These are phyloP conservation scores for Nothobranchius kuhntae DNA, from an alignment of 2,113 vertebrate genomes.

Conservation along the genomic window DNA sequence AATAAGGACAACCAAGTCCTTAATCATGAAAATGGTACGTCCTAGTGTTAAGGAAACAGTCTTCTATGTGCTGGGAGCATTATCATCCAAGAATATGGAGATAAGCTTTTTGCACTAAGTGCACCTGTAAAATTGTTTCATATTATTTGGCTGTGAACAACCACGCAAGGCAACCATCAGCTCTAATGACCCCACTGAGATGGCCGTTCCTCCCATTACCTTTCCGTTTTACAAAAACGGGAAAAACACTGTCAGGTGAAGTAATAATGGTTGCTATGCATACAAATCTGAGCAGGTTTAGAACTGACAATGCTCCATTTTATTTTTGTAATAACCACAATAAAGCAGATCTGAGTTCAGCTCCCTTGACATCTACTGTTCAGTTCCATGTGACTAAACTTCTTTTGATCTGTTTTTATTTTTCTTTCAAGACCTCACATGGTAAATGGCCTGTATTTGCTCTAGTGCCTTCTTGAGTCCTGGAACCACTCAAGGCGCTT, in stretches of 20 bases:
- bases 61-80: constrained; percentile 10
- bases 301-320: neutral
- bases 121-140: constrained; percentile 52
- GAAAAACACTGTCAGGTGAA: constrained; percentile 11
- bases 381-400: no score
- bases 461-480: no score
- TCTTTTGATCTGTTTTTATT: neutral
- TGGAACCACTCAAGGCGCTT: no score
- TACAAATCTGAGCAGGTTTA: constrained; percentile 1
- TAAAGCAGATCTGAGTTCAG: no score
- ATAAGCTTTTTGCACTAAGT: constrained; percentile 44
- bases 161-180: constrained; percentile 50
- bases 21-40: constrained; percentile 4
- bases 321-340: no score
- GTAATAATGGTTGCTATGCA: neutral
- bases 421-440: no score
- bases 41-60: constrained; percentile 3
- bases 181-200: constrained; percentile 49
- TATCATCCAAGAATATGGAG: constrained; percentile 24
- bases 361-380: no score
- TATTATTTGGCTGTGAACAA: constrained; percentile 57
- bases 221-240: constrained; percentile 39
- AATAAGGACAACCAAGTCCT: neutral
- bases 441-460: no score
- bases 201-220: constrained; percentile 45